Percentiles rank a stretch among this genome's conserved stretches.
Evolutionary conservation across 2,888 invertebrate genomes (phyloP).

Genomic region (Clistopyga incitator): DNA sequence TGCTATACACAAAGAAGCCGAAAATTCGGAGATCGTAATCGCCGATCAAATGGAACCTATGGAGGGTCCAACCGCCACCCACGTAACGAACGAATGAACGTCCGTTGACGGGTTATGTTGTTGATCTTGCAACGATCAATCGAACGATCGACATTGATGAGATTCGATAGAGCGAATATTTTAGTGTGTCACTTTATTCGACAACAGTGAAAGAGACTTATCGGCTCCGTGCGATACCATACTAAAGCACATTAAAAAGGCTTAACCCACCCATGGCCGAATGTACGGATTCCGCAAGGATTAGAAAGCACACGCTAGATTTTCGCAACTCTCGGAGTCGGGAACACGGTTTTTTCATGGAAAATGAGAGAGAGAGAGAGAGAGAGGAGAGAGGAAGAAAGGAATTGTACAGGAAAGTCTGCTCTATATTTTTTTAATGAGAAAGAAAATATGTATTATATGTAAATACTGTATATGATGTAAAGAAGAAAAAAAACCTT

Average conservation of each 20-base stretch:
- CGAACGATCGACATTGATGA: conserved; percentile 23
- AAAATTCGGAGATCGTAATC: conserved; percentile 84
- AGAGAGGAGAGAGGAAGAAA: not conserved
- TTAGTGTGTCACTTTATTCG: not conserved
- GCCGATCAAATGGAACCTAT: conserved; percentile 78
- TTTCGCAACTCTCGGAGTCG: conserved; percentile 30
- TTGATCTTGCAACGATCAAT: conserved; percentile 2
- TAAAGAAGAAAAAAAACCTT: conserved; percentile 73
- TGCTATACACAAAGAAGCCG: conserved; percentile 88
- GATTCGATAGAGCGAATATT: conserved; percentile 18
- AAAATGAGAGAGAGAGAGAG: not conserved
- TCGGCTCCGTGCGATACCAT: conserved; percentile 10
- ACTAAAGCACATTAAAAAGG: conserved; percentile 16
- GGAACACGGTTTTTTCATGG: conserved; percentile 38
- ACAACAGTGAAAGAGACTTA: conserved; percentile 33
- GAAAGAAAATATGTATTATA: conserved; percentile 71
- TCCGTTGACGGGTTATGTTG: conserved; percentile 9
- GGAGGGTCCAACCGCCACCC: conserved; percentile 78
- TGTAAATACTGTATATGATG: conserved; percentile 82
- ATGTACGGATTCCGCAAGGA: conserved; percentile 12
- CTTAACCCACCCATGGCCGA: not conserved
- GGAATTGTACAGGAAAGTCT: conserved; percentile 72
- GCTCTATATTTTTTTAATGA: conserved; percentile 80
- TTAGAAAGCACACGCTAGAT: conserved; percentile 29
- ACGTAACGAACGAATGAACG: conserved; percentile 79